A percentile compares a stretch with the other conserved stretches of the same genome.
These are phyloP conservation scores for Anodontia alba DNA, from an alignment of 2,888 invertebrate genomes.

Conservation along the genomic window DNA sequence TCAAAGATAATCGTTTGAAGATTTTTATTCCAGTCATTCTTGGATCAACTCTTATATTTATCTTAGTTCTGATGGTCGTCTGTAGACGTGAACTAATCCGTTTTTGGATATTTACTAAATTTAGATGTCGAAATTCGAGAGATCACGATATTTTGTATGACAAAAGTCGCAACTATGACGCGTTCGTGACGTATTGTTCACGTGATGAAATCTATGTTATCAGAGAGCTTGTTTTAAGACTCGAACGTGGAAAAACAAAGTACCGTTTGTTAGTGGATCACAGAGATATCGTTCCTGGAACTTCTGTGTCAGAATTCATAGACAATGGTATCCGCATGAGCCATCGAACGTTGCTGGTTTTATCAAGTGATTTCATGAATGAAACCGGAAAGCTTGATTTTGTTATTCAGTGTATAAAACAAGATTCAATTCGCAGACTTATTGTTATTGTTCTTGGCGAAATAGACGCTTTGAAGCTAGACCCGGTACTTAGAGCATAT, in stretches of 20 bases:
- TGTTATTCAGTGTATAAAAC: conserved; percentile 86
- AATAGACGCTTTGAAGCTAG: conserved; percentile 86
- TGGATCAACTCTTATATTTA: conserved; percentile 58
- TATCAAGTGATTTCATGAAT: conserved; percentile 95
- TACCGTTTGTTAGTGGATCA: conserved; percentile 85
- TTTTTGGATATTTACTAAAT: conserved; percentile 51
- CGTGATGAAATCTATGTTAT: conserved; percentile 93
- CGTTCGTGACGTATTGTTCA: conserved; percentile 93
- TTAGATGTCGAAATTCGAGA: conserved; percentile 26
- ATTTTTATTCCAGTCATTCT: conserved; percentile 50
- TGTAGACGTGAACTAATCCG: conserved; percentile 47
- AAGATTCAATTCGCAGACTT: conserved; percentile 47
- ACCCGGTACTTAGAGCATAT: conserved; percentile 94
- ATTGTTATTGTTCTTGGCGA: conserved; percentile 40
- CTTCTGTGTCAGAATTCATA: conserved; percentile 92
- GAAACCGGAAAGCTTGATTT: conserved; percentile 95
- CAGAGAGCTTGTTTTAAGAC: conserved; percentile 92
- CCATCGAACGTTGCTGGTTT: conserved; percentile 93
- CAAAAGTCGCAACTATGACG: conserved; percentile 88
- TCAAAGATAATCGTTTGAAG: conserved; percentile 27
- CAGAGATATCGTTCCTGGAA: conserved; percentile 75
- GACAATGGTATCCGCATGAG: conserved; percentile 94
- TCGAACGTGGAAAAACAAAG: conserved; percentile 91
- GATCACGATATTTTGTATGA: conserved; percentile 50
- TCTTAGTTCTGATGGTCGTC: conserved; percentile 47